phyloP scores from a whole-genome alignment of 2,113 vertebrate species.

The Haplochromis vanheusdeni region DNA sequence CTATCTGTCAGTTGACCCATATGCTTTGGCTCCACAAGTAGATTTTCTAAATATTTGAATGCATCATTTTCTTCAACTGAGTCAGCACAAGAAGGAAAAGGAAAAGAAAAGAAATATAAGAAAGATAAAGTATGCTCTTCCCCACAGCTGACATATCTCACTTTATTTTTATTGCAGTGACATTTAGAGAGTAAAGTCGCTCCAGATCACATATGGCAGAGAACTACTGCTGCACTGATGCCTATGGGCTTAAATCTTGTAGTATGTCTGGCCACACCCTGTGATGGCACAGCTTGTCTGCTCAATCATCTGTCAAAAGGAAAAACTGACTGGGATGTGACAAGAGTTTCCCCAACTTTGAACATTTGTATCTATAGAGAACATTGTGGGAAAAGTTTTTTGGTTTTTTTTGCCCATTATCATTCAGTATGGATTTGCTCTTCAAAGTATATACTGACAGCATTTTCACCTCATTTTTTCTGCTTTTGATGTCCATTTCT shows the following conservation, averaged over 20 bases:
- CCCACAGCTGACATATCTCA: not conserved
- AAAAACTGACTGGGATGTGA: not conserved
- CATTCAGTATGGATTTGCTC: not conserved
- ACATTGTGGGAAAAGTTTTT: not conserved
- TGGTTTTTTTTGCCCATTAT: not conserved
- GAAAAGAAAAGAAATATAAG: not conserved
- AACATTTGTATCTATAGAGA: not conserved
- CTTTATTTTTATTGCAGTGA: slow-evolving; percentile 7
- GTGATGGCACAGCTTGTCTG: slow-evolving; percentile 14
- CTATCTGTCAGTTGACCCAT: not conserved
- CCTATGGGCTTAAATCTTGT: slow-evolving; percentile 2
- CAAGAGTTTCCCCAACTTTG: not conserved
- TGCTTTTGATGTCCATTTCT: not conserved
- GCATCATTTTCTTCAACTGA: not conserved
- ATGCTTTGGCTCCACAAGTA: slow-evolving; percentile 6
- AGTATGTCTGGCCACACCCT: not conserved
- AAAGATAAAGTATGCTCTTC: not conserved
- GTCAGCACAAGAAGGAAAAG: not conserved
- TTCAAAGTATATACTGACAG: not conserved
- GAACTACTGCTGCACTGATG: not conserved
- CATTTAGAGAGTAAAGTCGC: slow-evolving; percentile 30
- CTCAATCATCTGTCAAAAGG: slow-evolving; percentile 33
- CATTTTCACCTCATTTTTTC: not conserved
- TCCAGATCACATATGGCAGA: slow-evolving; percentile 6
- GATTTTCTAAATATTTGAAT: not conserved